phyloP scores from a whole-genome alignment of 2,113 vertebrate species.

The Chlamydotis undulata region DNA sequence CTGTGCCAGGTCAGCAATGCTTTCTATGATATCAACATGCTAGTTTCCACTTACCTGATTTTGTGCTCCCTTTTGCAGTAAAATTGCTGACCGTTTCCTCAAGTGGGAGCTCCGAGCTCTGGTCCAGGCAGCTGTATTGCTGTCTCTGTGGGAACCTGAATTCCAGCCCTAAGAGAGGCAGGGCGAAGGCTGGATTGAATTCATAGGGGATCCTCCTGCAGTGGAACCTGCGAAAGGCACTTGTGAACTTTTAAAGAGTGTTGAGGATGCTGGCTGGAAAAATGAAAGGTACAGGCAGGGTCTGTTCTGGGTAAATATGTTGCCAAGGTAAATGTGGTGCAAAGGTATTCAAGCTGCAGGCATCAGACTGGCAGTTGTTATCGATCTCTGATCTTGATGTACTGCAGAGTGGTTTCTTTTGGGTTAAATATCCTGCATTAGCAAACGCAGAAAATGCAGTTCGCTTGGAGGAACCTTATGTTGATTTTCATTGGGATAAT shows the following conservation, averaged over 20 bases:
- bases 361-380: background rate
- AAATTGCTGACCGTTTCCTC: background rate
- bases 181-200: background rate
- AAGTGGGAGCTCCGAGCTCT: background rate
- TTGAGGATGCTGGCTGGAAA: background rate
- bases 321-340: no score
- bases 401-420: background rate
- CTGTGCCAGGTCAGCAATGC: background rate
- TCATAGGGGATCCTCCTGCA: background rate
- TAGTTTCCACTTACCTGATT: background rate
- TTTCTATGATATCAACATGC: background rate
- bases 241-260: background rate
- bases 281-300: background rate
- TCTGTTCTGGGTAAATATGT: background rate
- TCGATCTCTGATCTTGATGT: background rate
- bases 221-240: background rate
- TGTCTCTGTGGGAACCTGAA: background rate
- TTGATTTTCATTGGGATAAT: background rate
- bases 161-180: background rate
- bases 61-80: background rate
- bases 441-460: accelerated
- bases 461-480: background rate
- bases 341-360: no score
- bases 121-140: background rate
- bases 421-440: background rate